These are phyloP conservation scores for Microcebus lehilahytsara DNA, from an alignment of 2,113 vertebrate species.

Conservation along the genomic window DNA sequence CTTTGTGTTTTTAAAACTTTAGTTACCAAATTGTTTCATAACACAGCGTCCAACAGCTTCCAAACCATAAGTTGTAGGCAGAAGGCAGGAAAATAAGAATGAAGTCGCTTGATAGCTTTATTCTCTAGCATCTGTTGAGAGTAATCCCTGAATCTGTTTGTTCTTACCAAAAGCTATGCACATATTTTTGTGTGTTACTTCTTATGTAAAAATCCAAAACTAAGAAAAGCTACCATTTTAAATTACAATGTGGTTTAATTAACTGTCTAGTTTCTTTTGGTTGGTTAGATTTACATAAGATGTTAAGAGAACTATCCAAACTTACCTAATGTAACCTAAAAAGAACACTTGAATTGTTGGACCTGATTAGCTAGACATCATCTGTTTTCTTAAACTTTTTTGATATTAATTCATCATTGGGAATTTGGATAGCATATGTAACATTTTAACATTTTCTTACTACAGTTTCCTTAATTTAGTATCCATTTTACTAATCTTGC, in stretches of 20 bases:
- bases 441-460: slow-evolving; percentile 20
- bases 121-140: background rate
- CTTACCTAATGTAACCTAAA: background rate
- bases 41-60: background rate
- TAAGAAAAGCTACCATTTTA: slow-evolving; percentile 15
- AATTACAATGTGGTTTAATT: slow-evolving; percentile 29
- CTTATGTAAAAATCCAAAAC: slow-evolving; percentile 28
- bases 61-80: slow-evolving; percentile 3
- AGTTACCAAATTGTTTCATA: slow-evolving; percentile 40
- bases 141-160: background rate
- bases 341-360: background rate
- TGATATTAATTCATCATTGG: slow-evolving; percentile 44
- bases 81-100: slow-evolving; percentile 37
- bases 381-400: slow-evolving; percentile 28
- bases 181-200: background rate
- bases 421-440: slow-evolving; percentile 22
- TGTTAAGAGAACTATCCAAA: background rate
- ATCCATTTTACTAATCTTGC: slow-evolving; percentile 15
- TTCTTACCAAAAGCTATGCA: background rate
- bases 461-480: background rate
- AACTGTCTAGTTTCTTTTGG: background rate
- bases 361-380: slow-evolving; percentile 5
- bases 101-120: background rate
- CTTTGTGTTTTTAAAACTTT: slow-evolving; percentile 41
- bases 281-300: background rate